Percentiles rank a stretch among this genome's conserved stretches.
phyloP scores from a whole-genome alignment of 2,797 vertebrate species.

The Pseudotriccus pelzelni region DNA sequence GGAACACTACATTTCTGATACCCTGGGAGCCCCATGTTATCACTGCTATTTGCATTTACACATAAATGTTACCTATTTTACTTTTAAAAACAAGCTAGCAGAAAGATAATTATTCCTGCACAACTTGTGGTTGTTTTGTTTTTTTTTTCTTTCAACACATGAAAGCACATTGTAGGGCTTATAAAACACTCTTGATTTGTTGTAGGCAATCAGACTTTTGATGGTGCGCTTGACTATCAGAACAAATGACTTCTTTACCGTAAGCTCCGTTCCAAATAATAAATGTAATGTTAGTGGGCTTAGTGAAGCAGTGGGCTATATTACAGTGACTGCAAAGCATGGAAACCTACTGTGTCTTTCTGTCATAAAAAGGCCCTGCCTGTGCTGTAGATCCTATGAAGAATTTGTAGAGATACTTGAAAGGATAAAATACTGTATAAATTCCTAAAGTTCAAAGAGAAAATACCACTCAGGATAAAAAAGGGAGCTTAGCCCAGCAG shows the following conservation, averaged over 20 bases:
- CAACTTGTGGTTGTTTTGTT: neutral
- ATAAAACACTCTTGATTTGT: conserved; percentile 26
- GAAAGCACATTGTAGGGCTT: neutral
- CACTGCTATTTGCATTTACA: conserved; percentile 12
- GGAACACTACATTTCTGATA: neutral
- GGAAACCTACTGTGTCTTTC: conserved; percentile 47
- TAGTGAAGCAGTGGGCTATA: conserved; percentile 36
- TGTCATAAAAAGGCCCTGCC: conserved; percentile 34
- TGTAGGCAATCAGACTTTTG: conserved; percentile 30
- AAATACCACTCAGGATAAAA: conserved; percentile 64
- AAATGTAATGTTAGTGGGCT: conserved; percentile 53
- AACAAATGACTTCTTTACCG: conserved; percentile 37
- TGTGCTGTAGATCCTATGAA: conserved; percentile 56
- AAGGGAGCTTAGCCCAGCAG: conserved; percentile 56
- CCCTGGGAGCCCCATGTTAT: neutral
- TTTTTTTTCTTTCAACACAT: neutral
- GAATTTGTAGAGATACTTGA: conserved; percentile 52
- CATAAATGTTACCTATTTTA: neutral
- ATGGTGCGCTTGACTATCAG: conserved; percentile 33
- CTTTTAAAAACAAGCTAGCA: conserved; percentile 18
- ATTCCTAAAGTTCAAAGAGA: conserved; percentile 67
- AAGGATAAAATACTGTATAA: conserved; percentile 59
- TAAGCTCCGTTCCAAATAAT: conserved; percentile 49
- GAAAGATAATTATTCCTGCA: neutral
- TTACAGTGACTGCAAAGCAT: conserved; percentile 29